Evolutionary conservation across 1,140 invertebrate genomes (phyloP).

Genomic region (Halictus rubicundus): DNA sequence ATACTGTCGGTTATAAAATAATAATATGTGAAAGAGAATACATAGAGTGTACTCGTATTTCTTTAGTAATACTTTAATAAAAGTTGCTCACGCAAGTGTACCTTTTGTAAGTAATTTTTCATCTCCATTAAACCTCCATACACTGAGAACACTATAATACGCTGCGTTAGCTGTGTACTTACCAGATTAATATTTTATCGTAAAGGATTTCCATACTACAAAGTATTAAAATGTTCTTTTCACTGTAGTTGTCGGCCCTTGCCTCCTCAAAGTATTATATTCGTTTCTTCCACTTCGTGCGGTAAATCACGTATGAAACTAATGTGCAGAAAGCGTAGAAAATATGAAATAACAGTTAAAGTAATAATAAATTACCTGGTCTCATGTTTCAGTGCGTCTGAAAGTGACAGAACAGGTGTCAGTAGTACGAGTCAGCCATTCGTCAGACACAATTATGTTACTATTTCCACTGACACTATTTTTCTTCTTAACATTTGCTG

Average conservation of each 20-base stretch:
- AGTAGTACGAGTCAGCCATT: slow-evolving; percentile 6
- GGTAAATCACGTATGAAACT: background rate
- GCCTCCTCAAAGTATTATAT: background rate
- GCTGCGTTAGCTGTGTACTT: background rate
- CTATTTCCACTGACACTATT: too few relatives aligned
- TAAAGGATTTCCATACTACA: background rate
- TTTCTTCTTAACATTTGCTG: too few relatives aligned
- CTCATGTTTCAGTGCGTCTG: fast-evolving
- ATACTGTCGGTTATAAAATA: too few relatives aligned
- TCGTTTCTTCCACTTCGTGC: too few relatives aligned
- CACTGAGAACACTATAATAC: background rate
- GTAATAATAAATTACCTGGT: background rate
- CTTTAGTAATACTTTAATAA: too few relatives aligned
- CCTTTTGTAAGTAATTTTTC: too few relatives aligned
- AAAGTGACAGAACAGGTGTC: background rate
- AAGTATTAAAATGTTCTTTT: background rate
- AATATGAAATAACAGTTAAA: background rate
- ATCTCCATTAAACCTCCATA: background rate
- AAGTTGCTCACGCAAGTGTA: too few relatives aligned
- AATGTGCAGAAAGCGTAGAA: too few relatives aligned
- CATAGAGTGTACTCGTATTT: too few relatives aligned
- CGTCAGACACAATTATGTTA: background rate
- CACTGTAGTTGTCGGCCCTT: background rate
- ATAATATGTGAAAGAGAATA: too few relatives aligned
- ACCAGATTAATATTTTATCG: background rate